These are phyloP conservation scores for Theristicus caerulescens DNA, from an alignment of 2,113 vertebrate genomes.

Conservation along the genomic window DNA sequence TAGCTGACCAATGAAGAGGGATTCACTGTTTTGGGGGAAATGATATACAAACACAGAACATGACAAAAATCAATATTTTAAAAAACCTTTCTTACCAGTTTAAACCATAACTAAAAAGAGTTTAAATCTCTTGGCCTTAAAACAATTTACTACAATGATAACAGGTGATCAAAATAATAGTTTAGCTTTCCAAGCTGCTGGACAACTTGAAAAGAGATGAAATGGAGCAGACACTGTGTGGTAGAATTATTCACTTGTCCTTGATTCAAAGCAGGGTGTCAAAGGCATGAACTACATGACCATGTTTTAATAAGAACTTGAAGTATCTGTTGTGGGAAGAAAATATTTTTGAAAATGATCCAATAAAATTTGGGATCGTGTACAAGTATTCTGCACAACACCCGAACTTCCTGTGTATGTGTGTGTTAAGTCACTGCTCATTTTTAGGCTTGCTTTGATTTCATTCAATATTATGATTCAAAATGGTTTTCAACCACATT, in stretches of 20 bases:
- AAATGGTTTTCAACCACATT: background rate
- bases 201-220: background rate
- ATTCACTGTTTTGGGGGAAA: background rate
- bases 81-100: background rate
- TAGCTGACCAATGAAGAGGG: background rate
- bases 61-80: background rate
- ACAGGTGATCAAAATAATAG: background rate
- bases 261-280: background rate
- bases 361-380: background rate
- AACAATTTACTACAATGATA: background rate
- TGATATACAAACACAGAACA: background rate
- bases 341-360: background rate
- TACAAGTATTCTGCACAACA: background rate
- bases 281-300: background rate
- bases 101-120: background rate
- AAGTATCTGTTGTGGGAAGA: background rate
- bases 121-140: background rate
- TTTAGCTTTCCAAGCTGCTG: background rate
- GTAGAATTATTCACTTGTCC: background rate
- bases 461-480: background rate
- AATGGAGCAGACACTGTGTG: background rate
- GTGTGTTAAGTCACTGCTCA: background rate
- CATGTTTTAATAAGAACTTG: background rate
- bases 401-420: background rate
- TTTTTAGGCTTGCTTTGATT: background rate